Evolutionary conservation across 2,797 vertebrate species (phyloP).

Genomic region (Hipposideros larvatus): DNA sequence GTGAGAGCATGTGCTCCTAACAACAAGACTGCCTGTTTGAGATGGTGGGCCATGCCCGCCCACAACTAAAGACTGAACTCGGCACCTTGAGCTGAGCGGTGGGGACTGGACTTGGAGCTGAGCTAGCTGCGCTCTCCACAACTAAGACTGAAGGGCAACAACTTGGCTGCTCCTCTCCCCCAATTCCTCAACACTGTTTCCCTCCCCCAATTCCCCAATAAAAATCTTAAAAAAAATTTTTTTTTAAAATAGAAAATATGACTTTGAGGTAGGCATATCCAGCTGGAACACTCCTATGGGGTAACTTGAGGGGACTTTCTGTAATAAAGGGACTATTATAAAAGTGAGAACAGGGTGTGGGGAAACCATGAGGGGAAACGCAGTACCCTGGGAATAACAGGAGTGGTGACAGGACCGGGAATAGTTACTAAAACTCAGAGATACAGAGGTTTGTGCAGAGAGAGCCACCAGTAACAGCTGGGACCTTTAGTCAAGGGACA

Average conservation of each 20-base stretch:
- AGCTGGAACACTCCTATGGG: background rate
- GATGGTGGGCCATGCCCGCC: too few species aligned
- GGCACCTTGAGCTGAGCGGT: too few species aligned
- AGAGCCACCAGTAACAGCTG: background rate
- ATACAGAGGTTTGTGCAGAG: background rate
- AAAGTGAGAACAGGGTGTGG: background rate
- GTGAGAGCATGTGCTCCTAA: too few species aligned
- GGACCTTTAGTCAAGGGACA: background rate
- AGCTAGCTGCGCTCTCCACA: too few species aligned
- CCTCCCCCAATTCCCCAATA: too few species aligned
- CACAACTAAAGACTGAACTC: too few species aligned
- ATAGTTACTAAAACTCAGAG: background rate
- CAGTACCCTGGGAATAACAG: background rate
- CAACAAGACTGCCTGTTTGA: too few species aligned
- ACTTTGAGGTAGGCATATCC: background rate
- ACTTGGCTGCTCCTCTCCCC: too few species aligned
- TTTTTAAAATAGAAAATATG: background rate
- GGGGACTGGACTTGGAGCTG: too few species aligned
- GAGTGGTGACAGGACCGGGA: background rate
- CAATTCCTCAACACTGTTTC: too few species aligned
- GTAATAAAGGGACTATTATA: background rate
- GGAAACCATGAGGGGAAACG: background rate
- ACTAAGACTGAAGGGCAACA: too few species aligned
- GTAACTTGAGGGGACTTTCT: background rate
- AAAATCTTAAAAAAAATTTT: too few species aligned